A percentile compares a stretch with the other conserved stretches of the same genome.
Conservation (phyloP, 2,888 invertebrate genomes). For the Dryococelus australis region DNA sequence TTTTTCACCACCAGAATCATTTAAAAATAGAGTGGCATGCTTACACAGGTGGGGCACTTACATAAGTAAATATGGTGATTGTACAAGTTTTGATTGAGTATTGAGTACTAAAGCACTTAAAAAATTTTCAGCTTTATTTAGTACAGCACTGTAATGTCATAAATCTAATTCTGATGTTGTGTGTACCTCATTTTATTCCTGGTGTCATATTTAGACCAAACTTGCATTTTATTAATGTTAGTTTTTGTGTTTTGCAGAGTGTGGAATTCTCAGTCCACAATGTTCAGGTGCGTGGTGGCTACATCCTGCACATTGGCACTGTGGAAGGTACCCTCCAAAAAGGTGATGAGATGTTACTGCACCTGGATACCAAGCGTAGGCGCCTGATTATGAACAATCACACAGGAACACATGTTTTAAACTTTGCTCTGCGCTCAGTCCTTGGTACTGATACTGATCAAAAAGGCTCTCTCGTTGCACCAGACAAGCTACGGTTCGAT, state of each 20-base stretch:
- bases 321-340: slow-evolving; percentile 80
- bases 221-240: not conserved
- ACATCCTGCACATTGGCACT: slow-evolving; percentile 91
- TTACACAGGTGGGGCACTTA: too few relatives aligned
- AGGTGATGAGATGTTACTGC: slow-evolving; percentile 83
- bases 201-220: not conserved
- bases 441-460: slow-evolving; percentile 93
- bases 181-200: too few relatives aligned
- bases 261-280: slow-evolving; percentile 92
- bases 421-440: slow-evolving; percentile 90
- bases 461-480: slow-evolving; percentile 95
- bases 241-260: slow-evolving; percentile 57
- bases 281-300: slow-evolving; percentile 95
- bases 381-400: slow-evolving; percentile 98
- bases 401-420: slow-evolving; percentile 96
- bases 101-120: too few relatives aligned
- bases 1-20: too few relatives aligned
- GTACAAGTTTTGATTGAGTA: too few relatives aligned
- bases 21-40: too few relatives aligned
- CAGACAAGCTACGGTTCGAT: slow-evolving; percentile 96
- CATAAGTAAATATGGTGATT: too few relatives aligned
- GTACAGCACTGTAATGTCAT: too few relatives aligned
- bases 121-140: too few relatives aligned
- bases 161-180: too few relatives aligned
- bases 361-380: slow-evolving; percentile 85